phyloP scores from a whole-genome alignment of 2,888 invertebrate genomes.

The Lutraria lutraria region DNA sequence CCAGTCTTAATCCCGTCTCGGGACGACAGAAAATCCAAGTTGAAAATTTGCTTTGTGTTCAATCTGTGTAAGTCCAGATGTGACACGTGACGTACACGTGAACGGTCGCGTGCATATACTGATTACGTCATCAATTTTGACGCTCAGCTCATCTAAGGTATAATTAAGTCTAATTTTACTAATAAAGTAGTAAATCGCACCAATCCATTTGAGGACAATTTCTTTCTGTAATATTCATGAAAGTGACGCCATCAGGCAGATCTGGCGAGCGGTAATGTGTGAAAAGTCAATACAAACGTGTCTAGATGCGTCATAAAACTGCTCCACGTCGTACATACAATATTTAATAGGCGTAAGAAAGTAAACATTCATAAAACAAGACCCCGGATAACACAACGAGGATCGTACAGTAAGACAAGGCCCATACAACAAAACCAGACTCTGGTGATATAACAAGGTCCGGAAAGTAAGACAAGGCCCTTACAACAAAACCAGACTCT shows the following conservation, averaged over 20 bases:
- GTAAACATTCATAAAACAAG: no score
- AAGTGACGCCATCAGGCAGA: not conserved
- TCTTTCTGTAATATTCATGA: conserved; percentile 44
- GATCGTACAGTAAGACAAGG: no score
- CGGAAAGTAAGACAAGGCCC: no score
- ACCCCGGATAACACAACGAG: no score
- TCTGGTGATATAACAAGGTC: no score
- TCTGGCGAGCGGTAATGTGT: not conserved
- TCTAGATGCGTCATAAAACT: not conserved
- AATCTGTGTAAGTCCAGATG: conserved; percentile 58
- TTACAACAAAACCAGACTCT: no score
- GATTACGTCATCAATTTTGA: conserved; percentile 65
- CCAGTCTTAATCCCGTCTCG: not conserved
- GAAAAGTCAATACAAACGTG: conserved; percentile 27
- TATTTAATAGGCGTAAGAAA: not conserved
- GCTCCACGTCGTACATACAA: not conserved
- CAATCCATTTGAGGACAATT: conserved; percentile 45
- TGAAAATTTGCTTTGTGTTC: conserved; percentile 56
- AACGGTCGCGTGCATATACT: conserved; percentile 46
- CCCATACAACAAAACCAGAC: no score
- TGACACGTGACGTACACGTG: conserved; percentile 64
- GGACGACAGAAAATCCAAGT: not conserved
- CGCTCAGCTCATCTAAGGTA: conserved; percentile 55
- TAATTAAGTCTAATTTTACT: conserved; percentile 57
- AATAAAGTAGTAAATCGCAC: conserved; percentile 44